Conservation (phyloP, 2,888 invertebrate species). For the Seira musarum region DNA sequence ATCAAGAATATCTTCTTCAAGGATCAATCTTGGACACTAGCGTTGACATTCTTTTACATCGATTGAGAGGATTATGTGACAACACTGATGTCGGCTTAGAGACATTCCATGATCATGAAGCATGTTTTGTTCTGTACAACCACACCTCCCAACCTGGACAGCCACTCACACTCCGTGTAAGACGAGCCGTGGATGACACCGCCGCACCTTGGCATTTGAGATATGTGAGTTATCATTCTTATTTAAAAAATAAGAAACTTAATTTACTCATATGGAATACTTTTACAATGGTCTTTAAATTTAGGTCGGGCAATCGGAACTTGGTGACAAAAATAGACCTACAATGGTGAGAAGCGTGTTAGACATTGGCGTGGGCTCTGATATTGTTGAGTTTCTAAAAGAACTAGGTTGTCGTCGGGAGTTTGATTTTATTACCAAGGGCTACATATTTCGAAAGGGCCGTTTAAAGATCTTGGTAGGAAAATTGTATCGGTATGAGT, state of each 20-base stretch:
- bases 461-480: constrained; percentile 97
- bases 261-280: background rate
- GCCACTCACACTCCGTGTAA: constrained; percentile 84
- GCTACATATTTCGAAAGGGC: constrained; percentile 96
- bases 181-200: constrained; percentile 86
- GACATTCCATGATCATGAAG: constrained; percentile 94
- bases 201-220: constrained; percentile 92
- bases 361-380: constrained; percentile 92
- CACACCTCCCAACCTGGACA: constrained; percentile 71
- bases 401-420: constrained; percentile 93
- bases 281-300: background rate
- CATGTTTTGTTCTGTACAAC: constrained; percentile 73
- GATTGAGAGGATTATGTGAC: constrained; percentile 92
- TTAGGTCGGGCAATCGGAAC: constrained; percentile 65
- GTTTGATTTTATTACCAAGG: constrained; percentile 94
- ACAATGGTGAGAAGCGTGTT: constrained; percentile 93
- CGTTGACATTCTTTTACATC: constrained; percentile 90
- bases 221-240: constrained; percentile 80
- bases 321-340: constrained; percentile 85
- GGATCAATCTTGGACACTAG: constrained; percentile 94
- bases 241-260: too few species aligned
- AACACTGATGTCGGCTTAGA: constrained; percentile 93
- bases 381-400: constrained; percentile 91
- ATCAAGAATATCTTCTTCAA: constrained; percentile 94
- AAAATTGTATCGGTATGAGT: constrained; percentile 87